phyloP scores from a whole-genome alignment of 2,113 vertebrate species.

The Gavia stellata region DNA sequence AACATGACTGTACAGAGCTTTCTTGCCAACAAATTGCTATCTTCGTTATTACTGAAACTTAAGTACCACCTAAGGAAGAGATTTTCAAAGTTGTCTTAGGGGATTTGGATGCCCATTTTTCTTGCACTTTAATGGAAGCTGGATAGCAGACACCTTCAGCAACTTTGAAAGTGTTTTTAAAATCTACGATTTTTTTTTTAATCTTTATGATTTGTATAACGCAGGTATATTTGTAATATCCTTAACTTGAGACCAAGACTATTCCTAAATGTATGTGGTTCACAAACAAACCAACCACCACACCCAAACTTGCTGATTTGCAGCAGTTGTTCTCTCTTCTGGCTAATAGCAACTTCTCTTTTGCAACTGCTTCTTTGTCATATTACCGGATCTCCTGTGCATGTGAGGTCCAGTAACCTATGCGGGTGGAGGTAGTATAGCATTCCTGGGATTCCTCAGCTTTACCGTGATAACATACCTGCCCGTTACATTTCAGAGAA shows the following conservation, averaged over 20 bases:
- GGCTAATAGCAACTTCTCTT: not conserved
- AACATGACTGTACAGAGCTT: not conserved
- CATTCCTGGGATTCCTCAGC: not conserved
- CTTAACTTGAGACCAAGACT: not conserved
- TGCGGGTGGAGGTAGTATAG: not conserved
- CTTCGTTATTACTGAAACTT: not conserved
- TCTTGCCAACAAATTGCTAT: not conserved
- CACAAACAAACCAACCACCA: not conserved
- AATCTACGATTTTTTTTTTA: not conserved
- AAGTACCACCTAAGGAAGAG: not conserved
- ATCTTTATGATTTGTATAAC: not conserved
- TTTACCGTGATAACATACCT: fast-evolving
- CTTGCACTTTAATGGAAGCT: not conserved
- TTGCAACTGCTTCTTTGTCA: not conserved
- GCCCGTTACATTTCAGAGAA: not conserved
- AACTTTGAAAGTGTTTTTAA: not conserved
- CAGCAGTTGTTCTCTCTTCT: not conserved
- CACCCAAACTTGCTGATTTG: not conserved
- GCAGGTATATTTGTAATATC: not conserved
- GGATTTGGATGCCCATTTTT: not conserved
- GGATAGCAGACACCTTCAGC: not conserved
- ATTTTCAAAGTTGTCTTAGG: not conserved
- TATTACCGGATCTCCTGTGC: not conserved
- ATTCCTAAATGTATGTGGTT: not conserved
- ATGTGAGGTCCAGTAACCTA: fast-evolving